These are phyloP conservation scores for Cyanocitta stelleri DNA, from an alignment of 2,113 vertebrate species.

Conservation along the genomic window DNA sequence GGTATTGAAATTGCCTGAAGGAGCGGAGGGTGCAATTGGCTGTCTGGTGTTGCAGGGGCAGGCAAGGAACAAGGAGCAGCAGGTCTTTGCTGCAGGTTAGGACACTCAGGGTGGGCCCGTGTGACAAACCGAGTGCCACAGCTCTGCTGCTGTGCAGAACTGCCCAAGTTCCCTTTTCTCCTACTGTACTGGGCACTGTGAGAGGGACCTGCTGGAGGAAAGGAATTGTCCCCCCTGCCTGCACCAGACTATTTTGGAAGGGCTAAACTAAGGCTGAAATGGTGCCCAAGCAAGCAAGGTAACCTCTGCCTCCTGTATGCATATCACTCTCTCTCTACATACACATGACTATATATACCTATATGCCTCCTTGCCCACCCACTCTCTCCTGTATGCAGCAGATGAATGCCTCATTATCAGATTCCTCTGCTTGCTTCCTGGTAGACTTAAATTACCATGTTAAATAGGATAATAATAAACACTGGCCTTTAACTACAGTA, in stretches of 20 bases:
- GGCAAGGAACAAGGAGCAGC: not conserved
- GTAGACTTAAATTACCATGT: conserved; percentile 33
- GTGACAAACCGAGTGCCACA: not conserved
- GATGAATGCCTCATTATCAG: conserved; percentile 13
- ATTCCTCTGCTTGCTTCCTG: not conserved
- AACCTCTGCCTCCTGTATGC: not conserved
- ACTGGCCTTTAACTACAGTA: conserved; percentile 25
- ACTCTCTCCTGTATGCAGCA: not conserved
- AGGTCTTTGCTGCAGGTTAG: not conserved
- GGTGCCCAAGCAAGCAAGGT: not conserved
- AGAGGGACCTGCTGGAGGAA: not conserved
- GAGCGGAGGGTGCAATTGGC: not conserved
- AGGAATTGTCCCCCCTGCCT: not conserved
- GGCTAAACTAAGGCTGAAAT: not conserved
- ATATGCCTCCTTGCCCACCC: not conserved
- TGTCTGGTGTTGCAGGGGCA: not conserved
- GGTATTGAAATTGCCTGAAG: not conserved
- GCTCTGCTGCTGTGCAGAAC: not conserved
- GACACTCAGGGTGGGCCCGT: not conserved
- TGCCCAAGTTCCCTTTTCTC: not conserved
- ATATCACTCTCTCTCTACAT: not conserved
- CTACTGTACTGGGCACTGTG: accelerated
- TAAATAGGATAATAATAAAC: conserved; percentile 55
- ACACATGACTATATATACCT: not conserved
- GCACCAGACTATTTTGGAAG: not conserved